Conservation (phyloP, 1,140 invertebrate species). For the Drosophila willistoni region DNA sequence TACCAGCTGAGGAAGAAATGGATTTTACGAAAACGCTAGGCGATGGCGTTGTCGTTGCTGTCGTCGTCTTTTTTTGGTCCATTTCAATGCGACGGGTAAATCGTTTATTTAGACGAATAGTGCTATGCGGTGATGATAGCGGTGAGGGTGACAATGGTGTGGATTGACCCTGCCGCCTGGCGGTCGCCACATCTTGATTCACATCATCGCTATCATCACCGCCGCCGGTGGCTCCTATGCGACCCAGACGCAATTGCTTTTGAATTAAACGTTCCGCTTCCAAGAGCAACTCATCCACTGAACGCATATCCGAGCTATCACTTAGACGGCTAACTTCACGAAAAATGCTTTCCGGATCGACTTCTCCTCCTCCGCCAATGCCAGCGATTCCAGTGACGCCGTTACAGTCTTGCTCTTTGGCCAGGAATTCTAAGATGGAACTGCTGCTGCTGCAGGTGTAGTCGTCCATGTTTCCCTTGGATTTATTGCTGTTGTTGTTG, state of each 20-base stretch:
- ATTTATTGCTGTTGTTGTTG: conserved; percentile 23
- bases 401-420: conserved; percentile 76
- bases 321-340: conserved; percentile 77
- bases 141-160: conserved; percentile 48
- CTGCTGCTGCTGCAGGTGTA: conserved; percentile 68
- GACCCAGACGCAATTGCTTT: conserved; percentile 60
- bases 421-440: conserved; percentile 78
- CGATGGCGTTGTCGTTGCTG: conserved; percentile 4
- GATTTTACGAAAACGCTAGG: conserved; percentile 10
- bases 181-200: background rate
- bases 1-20: background rate
- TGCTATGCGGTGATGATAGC: conserved; percentile 65
- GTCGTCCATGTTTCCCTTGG: conserved; percentile 32
- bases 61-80: conserved; percentile 21
- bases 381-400: conserved; percentile 18
- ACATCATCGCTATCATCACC: background rate
- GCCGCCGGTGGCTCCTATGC: conserved; percentile 1
- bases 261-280: conserved; percentile 79
- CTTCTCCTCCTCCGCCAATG: conserved; percentile 31
- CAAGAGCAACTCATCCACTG: conserved; percentile 78
- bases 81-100: conserved; percentile 71
- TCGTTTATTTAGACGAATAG: conserved; percentile 70
- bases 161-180: background rate
- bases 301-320: conserved; percentile 70
- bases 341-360: conserved; percentile 77